Percentiles rank a stretch among this genome's conserved stretches.
These are phyloP conservation scores for Chouioia cunea DNA, from an alignment of 2,888 invertebrate genomes.

Conservation along the genomic window DNA sequence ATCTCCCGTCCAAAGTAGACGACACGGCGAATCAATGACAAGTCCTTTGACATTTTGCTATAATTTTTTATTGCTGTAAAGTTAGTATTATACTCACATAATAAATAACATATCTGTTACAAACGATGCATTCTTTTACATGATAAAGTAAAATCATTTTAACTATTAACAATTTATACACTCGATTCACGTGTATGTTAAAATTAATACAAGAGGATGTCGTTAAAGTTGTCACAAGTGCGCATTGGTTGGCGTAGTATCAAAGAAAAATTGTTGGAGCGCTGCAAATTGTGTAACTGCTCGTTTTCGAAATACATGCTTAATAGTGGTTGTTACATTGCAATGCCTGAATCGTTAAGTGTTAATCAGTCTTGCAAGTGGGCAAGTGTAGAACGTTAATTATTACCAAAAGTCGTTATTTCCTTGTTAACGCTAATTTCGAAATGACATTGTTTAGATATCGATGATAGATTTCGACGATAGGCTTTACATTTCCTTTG, in stretches of 20 bases:
- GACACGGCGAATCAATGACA: conserved; percentile 16
- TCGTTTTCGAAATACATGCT: conserved; percentile 18
- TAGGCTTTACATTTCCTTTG: conserved; percentile 36
- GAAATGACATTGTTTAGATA: conserved; percentile 2
- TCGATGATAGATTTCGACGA: too few species aligned
- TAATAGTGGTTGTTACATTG: conserved; percentile 23
- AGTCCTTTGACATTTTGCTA: conserved; percentile 40
- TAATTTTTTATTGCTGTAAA: conserved; percentile 50
- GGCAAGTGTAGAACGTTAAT: conserved; percentile 36
- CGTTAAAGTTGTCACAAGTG: conserved; percentile 22
- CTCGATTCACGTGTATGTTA: conserved; percentile 36
- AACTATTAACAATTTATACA: conserved; percentile 50
- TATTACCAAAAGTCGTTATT: conserved; percentile 21
- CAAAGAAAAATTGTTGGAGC: conserved; percentile 24
- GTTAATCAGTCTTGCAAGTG: conserved; percentile 47
- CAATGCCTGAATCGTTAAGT: conserved; percentile 35
- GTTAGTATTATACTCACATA: conserved; percentile 49
- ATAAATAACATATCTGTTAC: conserved; percentile 50
- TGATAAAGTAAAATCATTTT: conserved; percentile 45
- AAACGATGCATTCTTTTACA: conserved; percentile 47
- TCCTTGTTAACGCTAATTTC: conserved; percentile 16
- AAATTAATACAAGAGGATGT: conserved; percentile 42
- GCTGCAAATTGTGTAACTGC: conserved; percentile 14
- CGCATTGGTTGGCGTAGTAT: conserved; percentile 35
- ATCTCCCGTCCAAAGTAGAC: too few species aligned